phyloP scores from a whole-genome alignment of 2,888 invertebrate species.

The Andrena bucephala region DNA sequence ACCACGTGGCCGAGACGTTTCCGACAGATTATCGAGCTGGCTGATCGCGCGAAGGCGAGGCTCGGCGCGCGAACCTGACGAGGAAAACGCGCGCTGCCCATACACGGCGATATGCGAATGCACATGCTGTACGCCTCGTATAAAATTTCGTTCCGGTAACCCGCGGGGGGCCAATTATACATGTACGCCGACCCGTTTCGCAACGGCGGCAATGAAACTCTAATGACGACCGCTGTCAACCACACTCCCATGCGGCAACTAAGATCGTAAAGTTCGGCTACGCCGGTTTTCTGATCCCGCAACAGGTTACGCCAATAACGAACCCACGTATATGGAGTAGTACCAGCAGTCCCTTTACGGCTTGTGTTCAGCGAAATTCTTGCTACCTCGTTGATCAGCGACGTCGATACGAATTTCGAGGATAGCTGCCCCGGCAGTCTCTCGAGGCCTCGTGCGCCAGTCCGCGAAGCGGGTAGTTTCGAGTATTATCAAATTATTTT shows the following conservation, averaged over 20 bases:
- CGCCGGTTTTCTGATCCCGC: conserved; percentile 30
- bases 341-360: background rate
- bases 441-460: background rate
- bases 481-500: too few relatives aligned
- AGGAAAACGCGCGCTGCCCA: conserved; percentile 47
- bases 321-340: conserved; percentile 43
- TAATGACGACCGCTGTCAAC: conserved; percentile 80
- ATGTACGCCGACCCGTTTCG: conserved; percentile 69
- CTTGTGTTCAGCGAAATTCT: conserved; percentile 1
- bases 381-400: background rate
- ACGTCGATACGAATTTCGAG: conserved; percentile 7
- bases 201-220: conserved; percentile 81
- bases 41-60: conserved; percentile 29
- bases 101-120: conserved; percentile 52
- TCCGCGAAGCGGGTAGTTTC: too few relatives aligned
- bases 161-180: conserved; percentile 81
- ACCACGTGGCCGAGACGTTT: conserved; percentile 40
- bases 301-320: conserved; percentile 45
- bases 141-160: conserved; percentile 66
- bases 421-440: background rate
- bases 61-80: conserved; percentile 6
- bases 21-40: conserved; percentile 33
- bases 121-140: conserved; percentile 26
- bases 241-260: conserved; percentile 54
- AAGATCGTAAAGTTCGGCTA: conserved; percentile 62